Base-by-base conservation (phyloP, 2,888 invertebrate genomes). In the Polyploca ridens region DNA sequence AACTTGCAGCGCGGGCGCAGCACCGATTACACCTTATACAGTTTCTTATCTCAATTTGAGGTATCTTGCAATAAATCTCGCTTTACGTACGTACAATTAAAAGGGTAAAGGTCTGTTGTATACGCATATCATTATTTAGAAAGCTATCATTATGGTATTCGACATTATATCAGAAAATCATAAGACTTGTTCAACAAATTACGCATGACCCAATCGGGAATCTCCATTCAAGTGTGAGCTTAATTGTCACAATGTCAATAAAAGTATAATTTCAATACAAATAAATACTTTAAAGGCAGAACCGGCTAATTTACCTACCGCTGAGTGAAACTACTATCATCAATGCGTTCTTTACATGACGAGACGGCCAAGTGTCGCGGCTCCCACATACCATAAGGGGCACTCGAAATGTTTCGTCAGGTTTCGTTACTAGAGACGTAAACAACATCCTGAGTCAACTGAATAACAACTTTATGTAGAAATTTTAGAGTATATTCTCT, bases 311-410 rank as follows among this genome's bases (percentile, higher is more conserved):
- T 61, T 61, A 61, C 61, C 61, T 61, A 61, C 61, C 61, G 61
- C 61, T 27, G 41, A 41, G 61, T 7, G 10, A 16, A 41, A 41
- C 61, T 44, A 41, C 41, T 16, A 16, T 38, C 41, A 60, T 60
- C 60, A 41, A 44, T 61, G 41, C 41, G 19, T 19, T 41, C 10
- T 41, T 60, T 14, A 33, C 16, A 61, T 44, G 75, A 76, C 69
- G 65, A 77, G 69, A 74, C 57, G 66, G 70, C 71, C 74, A 76
- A 75, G 78, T 76, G 79, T 70, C 73, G 72, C 69, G 74, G 74
- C 84, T 82, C 81, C 80, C 78, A 84, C 87, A 85, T 85, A 81
- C 89, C 88, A 81, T 87, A 87, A 80, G 85, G 83, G 85, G 84
- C 85, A 84, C 83, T 84, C 77, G 61, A 78, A 81, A 79, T 78